These are phyloP conservation scores for Pygocentrus nattereri DNA, from an alignment of 2,797 vertebrate genomes.

Conservation along the genomic window DNA sequence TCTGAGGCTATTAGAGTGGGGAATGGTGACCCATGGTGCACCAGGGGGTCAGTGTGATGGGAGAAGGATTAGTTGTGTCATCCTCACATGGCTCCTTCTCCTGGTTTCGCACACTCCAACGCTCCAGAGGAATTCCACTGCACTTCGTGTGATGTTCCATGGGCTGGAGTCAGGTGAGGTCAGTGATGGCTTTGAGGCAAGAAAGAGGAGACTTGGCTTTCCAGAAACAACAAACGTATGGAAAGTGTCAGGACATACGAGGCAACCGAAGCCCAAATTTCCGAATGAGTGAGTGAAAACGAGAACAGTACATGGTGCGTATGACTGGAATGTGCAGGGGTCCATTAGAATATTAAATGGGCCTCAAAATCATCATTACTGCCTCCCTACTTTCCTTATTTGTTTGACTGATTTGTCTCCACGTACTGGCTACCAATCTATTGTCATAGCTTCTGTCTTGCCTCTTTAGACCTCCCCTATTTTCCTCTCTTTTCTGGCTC, in stretches of 20 bases:
- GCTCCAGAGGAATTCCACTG: slow-evolving; percentile 72
- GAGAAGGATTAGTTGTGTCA: slow-evolving; percentile 72
- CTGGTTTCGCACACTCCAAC: slow-evolving; percentile 70
- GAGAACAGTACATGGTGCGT: slow-evolving; percentile 27
- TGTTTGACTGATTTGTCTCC: slow-evolving; percentile 9
- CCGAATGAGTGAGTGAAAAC: not conserved
- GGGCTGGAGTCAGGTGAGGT: slow-evolving; percentile 67
- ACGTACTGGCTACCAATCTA: not conserved
- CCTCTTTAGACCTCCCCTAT: not conserved
- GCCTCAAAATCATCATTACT: slow-evolving; percentile 18
- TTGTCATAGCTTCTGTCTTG: slow-evolving; percentile 4
- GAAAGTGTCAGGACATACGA: slow-evolving; percentile 61
- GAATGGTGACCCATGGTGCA: slow-evolving; percentile 66
- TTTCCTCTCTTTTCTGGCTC: slow-evolving; percentile 32
- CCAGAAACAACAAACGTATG: slow-evolving; percentile 70
- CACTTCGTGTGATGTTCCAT: slow-evolving; percentile 67
- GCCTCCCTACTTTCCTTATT: slow-evolving; percentile 14
- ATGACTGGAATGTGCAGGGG: slow-evolving; percentile 52
- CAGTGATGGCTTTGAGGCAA: slow-evolving; percentile 60
- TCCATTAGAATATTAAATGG: slow-evolving; percentile 58
- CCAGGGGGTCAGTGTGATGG: slow-evolving; percentile 23
- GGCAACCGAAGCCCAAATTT: slow-evolving; percentile 7
- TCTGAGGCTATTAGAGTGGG: slow-evolving; percentile 64
- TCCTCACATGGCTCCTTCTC: slow-evolving; percentile 67
- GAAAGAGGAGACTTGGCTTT: slow-evolving; percentile 64